phyloP scores from a whole-genome alignment of 2,113 vertebrate species.

The Tachysurus fulvidraco region DNA sequence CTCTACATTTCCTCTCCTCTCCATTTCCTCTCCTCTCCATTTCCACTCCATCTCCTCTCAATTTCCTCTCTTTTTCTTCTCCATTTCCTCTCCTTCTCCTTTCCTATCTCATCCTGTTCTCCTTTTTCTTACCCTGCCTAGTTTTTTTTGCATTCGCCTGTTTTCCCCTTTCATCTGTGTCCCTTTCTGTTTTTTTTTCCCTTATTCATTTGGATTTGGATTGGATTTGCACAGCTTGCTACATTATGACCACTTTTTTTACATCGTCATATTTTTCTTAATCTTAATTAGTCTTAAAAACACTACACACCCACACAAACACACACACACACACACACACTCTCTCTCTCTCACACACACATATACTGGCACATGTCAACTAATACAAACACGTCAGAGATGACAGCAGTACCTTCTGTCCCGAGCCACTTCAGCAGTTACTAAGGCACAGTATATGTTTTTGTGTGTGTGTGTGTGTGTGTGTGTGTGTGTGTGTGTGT shows the following conservation, averaged over 20 bases:
- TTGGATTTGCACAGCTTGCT: neutral
- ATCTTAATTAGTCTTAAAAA: constrained; percentile 7
- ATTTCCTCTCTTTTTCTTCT: neutral
- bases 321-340: constrained; percentile 36
- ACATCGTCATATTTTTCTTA: neutral
- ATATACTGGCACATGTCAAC: constrained; percentile 39
- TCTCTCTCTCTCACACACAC: too few relatives aligned
- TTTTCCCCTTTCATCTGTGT: neutral
- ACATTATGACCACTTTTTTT: neutral
- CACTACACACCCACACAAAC: constrained; percentile 11
- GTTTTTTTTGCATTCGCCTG: neutral
- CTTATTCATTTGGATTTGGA: neutral
- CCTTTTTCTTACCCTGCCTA: too few relatives aligned
- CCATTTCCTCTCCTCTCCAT: neutral
- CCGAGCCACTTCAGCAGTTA: constrained; percentile 47
- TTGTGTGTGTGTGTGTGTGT: constrained; percentile 7
- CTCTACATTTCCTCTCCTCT: too few relatives aligned
- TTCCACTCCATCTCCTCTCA: neutral
- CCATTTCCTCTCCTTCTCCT: too few relatives aligned
- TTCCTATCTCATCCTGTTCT: too few relatives aligned
- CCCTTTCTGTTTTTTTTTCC: neutral
- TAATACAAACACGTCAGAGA: constrained; percentile 46
- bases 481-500: neutral
- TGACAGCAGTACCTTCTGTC: constrained; percentile 58
- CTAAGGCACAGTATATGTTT: constrained; percentile 21